These are phyloP conservation scores for Beris chalybata DNA, from an alignment of 2,888 invertebrate genomes.

Conservation along the genomic window DNA sequence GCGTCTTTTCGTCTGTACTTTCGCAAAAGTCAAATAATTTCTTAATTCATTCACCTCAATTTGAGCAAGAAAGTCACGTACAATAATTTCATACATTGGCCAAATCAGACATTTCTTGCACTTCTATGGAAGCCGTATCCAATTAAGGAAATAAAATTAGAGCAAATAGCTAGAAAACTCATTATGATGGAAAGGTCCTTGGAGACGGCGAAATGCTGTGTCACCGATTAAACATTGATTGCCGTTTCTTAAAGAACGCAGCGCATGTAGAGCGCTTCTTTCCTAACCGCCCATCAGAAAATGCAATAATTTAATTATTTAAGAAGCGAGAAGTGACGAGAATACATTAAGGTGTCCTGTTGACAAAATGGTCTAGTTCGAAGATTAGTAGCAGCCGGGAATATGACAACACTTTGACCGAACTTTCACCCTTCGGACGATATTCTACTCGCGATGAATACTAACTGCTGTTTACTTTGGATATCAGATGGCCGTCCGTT, in stretches of 20 bases:
- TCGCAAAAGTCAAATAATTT: too few relatives aligned
- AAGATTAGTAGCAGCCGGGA: slow-evolving; percentile 7
- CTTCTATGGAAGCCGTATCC: neutral
- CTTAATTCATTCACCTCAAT: too few relatives aligned
- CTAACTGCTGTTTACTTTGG: slow-evolving; percentile 15
- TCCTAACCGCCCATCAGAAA: too few relatives aligned
- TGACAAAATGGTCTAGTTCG: neutral
- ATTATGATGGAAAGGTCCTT: neutral
- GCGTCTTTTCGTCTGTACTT: too few relatives aligned
- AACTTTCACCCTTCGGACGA: neutral
- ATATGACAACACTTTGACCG: neutral
- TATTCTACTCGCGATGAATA: slow-evolving; percentile 2
- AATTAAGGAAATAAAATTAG: neutral
- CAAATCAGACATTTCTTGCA: slow-evolving; percentile 3
- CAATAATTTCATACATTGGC: slow-evolving; percentile 8
- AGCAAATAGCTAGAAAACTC: slow-evolving; percentile 16
- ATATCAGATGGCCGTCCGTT: slow-evolving; percentile 7
- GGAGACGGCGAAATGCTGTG: neutral
- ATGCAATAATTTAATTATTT: slow-evolving; percentile 19
- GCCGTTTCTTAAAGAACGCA: neutral
- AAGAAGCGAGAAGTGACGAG: slow-evolving; percentile 1
- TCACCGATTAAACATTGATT: neutral
- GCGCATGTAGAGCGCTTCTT: neutral
- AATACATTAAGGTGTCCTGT: too few relatives aligned
- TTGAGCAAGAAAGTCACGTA: slow-evolving; percentile 8